Base-by-base conservation (phyloP, 1,140 invertebrate genomes). In the Zaprionus taronus region DNA sequence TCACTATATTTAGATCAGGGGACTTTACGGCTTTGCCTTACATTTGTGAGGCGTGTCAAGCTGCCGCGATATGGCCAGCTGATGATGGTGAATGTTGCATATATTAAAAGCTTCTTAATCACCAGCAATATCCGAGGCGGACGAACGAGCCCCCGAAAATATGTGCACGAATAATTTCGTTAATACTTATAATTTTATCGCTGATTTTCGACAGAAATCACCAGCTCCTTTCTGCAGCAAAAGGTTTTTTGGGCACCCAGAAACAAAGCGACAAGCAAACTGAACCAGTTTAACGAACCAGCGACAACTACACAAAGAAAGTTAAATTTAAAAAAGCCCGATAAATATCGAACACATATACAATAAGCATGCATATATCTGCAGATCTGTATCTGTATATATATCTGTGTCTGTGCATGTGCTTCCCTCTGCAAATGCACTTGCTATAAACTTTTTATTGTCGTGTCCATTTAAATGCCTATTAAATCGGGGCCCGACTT, bases 101-200 rank as follows among this genome's bases (percentile, higher is more conserved):
- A 38, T 65, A 89, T 79, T 90, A 90, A 81, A 69, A 69, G 58
- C 75, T 51, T 63, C 75, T 87, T 87, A 84, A 89, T 87, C 85
- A 89, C 78, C 70, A 26, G 12, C 58, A 31, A 64, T 56, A 20
- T 71, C 41, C 51, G 31, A 63, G 31, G 65, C 38, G 38, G 38
- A 41, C 15, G 81, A 84, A 79, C 84, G 85, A 90, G 84, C 84
- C 84, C 84, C 84, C 85, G 76, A 89, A 86, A 85, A 83, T 63
- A 71, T 57, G 49, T 75, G 49, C 4, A 47, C 66, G 55, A 72
- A 81, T 84, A 90, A 84, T 75, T 70, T 75, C 53, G 51, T 73
- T 79, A 73, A 72, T 75, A 51, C 47, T 51, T 51, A 84, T 79
- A 71, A 66, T 74, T 81, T 79, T 74, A 79, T 89, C 74, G 68